Evolutionary conservation across 2,797 vertebrate species (phyloP).

Genomic region (Numenius phaeopus): DNA sequence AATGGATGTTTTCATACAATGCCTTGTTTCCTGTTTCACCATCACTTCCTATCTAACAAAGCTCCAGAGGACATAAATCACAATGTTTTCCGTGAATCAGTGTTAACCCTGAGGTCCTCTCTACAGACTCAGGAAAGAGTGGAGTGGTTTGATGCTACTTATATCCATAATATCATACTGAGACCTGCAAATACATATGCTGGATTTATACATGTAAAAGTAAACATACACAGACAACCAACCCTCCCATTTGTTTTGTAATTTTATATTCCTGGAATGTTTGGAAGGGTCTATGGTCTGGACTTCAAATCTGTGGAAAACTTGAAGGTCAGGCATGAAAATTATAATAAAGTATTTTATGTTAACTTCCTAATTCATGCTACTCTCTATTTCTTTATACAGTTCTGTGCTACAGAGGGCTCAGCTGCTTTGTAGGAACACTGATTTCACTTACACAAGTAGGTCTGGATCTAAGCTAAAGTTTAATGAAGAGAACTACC

Average conservation of each 20-base stretch:
- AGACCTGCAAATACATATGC: not conserved
- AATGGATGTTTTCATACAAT: constrained; percentile 55
- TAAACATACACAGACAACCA: not conserved
- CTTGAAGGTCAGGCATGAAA: not conserved
- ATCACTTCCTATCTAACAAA: constrained; percentile 53
- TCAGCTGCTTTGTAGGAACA: not conserved
- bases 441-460: not conserved
- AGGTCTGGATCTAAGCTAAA: not conserved
- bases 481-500: not conserved
- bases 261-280: not conserved
- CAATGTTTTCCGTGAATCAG: not conserved
- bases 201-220: not conserved
- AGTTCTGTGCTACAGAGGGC: not conserved
- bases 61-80: constrained; percentile 41
- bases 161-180: not conserved
- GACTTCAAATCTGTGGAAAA: not conserved
- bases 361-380: not conserved
- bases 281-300: not conserved
- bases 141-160: not conserved
- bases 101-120: not conserved
- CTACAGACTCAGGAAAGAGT: constrained; percentile 14
- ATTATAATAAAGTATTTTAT: not conserved
- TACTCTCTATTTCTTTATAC: not conserved
- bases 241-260: not conserved
- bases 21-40: constrained; percentile 62